Conservation (phyloP, 2,113 vertebrate genomes). For the Actenoides hombroni region DNA sequence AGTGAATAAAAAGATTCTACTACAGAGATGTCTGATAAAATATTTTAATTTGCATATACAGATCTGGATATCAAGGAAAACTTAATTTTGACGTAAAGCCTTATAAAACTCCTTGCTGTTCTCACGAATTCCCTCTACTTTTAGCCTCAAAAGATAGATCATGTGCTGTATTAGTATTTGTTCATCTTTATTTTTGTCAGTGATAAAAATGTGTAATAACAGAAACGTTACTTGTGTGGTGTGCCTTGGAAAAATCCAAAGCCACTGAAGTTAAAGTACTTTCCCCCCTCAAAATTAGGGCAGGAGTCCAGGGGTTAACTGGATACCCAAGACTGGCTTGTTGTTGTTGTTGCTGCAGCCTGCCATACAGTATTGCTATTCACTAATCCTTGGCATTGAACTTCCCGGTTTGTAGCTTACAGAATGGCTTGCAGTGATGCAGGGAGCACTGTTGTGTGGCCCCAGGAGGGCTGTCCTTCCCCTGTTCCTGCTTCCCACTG, state of each 20-base stretch:
- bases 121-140: not conserved
- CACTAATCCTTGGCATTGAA: not conserved
- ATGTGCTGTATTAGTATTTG: not conserved
- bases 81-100: not conserved
- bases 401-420: not conserved
- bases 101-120: not conserved
- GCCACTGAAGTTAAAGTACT: not conserved
- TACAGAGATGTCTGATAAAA: not conserved
- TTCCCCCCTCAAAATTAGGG: not conserved
- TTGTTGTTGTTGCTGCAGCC: too few species aligned
- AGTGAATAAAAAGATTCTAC: not conserved
- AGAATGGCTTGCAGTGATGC: not conserved
- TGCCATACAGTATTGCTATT: not conserved
- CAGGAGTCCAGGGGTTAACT: not conserved
- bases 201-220: not conserved
- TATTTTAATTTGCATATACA: not conserved
- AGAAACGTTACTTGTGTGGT: not conserved
- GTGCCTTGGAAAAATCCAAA: not conserved
- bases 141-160: not conserved
- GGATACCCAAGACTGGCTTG: not conserved
- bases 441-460: not conserved
- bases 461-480: not conserved
- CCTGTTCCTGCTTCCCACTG: not conserved
- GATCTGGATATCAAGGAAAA: not conserved
- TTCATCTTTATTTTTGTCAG: not conserved